These are phyloP conservation scores for Chinchilla lanigera DNA, from an alignment of 2,113 vertebrate species.

Conservation along the genomic window DNA sequence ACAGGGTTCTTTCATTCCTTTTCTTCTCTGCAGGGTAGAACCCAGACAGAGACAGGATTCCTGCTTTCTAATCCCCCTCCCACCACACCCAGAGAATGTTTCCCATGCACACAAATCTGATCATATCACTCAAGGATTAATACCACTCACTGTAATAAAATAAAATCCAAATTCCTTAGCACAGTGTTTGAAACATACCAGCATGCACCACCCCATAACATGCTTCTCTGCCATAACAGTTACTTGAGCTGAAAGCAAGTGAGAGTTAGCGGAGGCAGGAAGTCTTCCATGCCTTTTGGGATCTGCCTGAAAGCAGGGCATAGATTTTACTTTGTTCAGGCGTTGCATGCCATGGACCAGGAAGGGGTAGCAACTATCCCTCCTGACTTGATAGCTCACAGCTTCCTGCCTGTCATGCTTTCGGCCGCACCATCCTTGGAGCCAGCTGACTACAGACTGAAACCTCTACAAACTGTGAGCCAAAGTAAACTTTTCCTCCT, in stretches of 20 bases:
- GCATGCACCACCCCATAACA: not conserved
- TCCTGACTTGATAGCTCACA: not conserved
- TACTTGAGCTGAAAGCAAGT: not conserved
- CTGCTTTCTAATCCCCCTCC: too few species aligned
- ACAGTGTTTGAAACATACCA: not conserved
- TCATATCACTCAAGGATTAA: not conserved
- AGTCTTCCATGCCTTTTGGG: not conserved
- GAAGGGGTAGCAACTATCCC: not conserved
- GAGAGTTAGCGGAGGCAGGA: not conserved
- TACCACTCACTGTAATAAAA: not conserved
- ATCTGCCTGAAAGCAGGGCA: not conserved
- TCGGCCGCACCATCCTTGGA: not conserved
- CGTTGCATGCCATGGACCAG: not conserved
- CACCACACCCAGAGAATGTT: not conserved
- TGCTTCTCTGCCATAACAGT: not conserved
- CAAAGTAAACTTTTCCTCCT: not conserved
- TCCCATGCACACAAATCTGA: not conserved
- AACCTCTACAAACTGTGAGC: not conserved
- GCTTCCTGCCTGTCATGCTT: not conserved
- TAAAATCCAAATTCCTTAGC: not conserved
- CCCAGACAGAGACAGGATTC: not conserved
- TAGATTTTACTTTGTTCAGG: not conserved
- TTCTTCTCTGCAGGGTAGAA: not conserved
- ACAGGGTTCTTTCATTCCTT: not conserved
- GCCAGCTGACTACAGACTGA: not conserved